Evolutionary conservation across 2,888 invertebrate species (phyloP), one percentile per base, ranked within the genome.

Genomic region (Netelia virgata): DNA sequence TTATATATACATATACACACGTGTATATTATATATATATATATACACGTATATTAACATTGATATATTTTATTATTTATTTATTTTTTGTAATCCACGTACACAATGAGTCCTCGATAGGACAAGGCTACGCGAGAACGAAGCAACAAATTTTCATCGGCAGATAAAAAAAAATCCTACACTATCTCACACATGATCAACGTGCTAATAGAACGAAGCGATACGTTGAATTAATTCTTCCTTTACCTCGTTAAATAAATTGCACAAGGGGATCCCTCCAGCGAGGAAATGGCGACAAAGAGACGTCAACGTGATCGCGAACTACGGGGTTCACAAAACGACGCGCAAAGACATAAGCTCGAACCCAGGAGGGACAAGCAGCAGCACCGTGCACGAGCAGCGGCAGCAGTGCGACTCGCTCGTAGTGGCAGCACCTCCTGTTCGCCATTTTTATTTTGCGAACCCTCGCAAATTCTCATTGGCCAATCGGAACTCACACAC

Each of bases 271-370:
- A 80, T 88, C 88, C 90, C 89, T 88, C 91, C 90, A 84, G 88
- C 89, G 92, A 91, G 95, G 95, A 95, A 96, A 96, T 96, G 95
- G 96, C 96, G 96, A 95, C 95, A 94, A 95, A 95, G 95, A 80
- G 86, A 87, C 86, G 86, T 87, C 86, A 86, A 87, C 86, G 88
- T 87, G 95, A 95, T 95, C 94, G 94, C 95, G 94, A 95, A 95
- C 94, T 95, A 95, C 96, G 96, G 96, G 96, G 96, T 96, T 95
- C 96, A 96, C 96, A 96, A 95, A 96, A 95, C 95, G 96, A 96
- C 96, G 96, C 96, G 96, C 96, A 96, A 95, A 96, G 96, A 96
- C 96, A 95, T 95, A 95, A 95, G 95, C 93, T 93, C 95, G 95
- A 95, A 95, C 95, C 92, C 92, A 92, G 91, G 79, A 83, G 86